Evolutionary conservation across 2,797 vertebrate genomes (phyloP).

Genomic region (Centroberyx gerrardi): DNA sequence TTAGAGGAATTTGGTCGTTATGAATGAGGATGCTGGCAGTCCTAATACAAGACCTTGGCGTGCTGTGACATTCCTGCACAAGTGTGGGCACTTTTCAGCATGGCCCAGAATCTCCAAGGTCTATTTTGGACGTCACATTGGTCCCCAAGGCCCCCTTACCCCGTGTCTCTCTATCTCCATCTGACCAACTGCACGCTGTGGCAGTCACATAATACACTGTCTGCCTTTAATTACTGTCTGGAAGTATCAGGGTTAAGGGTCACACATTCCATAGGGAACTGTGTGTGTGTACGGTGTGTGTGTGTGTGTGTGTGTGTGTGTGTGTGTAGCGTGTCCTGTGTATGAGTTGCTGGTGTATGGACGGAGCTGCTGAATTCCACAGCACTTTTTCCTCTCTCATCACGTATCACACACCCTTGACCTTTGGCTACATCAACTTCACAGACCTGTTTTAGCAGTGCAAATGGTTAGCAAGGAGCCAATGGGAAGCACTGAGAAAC

Average conservation of each 20-base stretch:
- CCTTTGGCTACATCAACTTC: conserved; percentile 37
- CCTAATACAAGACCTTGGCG: conserved; percentile 66
- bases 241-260: conserved; percentile 76
- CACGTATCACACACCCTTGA: conserved; percentile 55
- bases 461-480: conserved; percentile 53
- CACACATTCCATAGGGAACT: conserved; percentile 70
- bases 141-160: conserved; percentile 66
- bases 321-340: conserved; percentile 46
- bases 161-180: conserved; percentile 66
- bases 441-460: conserved; percentile 58
- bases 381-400: conserved; percentile 50
- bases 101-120: conserved; percentile 64
- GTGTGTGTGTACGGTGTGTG: conserved; percentile 52
- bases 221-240: conserved; percentile 82
- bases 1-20: conserved; percentile 68
- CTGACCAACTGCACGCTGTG: conserved; percentile 73
- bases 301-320: conserved; percentile 39
- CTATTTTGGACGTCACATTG: conserved; percentile 74
- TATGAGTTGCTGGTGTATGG: conserved; percentile 46
- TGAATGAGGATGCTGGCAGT: conserved; percentile 63
- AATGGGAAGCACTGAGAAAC: conserved; percentile 39
- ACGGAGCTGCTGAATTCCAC: conserved; percentile 66
- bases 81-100: conserved; percentile 60
- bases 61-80: conserved; percentile 76
- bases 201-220: conserved; percentile 77